These are phyloP conservation scores for Pseudopodoces humilis DNA, from an alignment of 2,113 vertebrate genomes.

Conservation along the genomic window DNA sequence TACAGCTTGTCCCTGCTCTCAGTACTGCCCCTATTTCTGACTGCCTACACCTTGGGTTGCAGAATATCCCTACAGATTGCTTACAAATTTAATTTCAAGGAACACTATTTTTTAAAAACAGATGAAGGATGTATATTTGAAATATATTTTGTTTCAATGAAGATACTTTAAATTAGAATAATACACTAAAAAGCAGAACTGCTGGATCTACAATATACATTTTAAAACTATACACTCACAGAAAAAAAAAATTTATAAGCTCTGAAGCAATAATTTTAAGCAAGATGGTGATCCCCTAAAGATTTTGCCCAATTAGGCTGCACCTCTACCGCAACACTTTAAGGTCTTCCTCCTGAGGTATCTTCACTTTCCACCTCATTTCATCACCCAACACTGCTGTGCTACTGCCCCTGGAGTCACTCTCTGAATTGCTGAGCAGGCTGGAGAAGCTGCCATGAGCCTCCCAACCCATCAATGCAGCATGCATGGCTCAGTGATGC, in stretches of 20 bases:
- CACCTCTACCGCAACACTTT: background rate
- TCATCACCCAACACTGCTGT: background rate
- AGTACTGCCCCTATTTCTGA: background rate
- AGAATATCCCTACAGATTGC: background rate
- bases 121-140: background rate
- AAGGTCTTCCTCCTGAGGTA: background rate
- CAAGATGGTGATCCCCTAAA: background rate
- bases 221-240: background rate
- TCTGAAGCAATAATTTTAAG: background rate
- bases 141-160: background rate
- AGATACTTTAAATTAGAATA: background rate
- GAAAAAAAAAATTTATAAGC: background rate
- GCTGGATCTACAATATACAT: background rate
- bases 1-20: background rate
- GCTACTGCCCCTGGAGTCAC: background rate
- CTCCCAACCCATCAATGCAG: background rate
- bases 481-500: background rate
- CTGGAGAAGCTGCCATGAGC: background rate
- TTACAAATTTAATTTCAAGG: background rate
- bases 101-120: background rate
- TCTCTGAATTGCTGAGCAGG: background rate
- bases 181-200: background rate
- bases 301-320: background rate
- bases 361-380: constrained; percentile 9
- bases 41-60: background rate